phyloP scores from a whole-genome alignment of 37 sponge, comb jelly and placozoan species.

The Beroe ovata region DNA sequence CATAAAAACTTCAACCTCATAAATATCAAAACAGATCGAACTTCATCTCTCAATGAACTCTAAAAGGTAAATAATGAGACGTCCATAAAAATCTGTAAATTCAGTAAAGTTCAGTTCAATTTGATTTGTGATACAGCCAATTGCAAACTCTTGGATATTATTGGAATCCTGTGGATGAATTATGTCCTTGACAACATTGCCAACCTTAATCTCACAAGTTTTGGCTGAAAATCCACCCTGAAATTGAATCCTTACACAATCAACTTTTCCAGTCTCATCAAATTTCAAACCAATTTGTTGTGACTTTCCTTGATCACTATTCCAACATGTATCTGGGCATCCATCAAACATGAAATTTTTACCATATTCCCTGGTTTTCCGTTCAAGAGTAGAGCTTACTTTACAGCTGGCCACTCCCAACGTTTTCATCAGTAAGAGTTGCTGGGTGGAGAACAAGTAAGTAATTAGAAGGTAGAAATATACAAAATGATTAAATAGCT shows the following conservation, averaged over 20 bases:
- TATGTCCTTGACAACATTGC: not conserved
- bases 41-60: constrained; percentile 24
- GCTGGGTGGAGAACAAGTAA: no score
- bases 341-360: constrained; percentile 93
- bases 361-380: constrained; percentile 86
- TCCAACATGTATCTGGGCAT: constrained; percentile 94
- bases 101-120: not conserved
- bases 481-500: no score
- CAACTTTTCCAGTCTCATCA: not conserved
- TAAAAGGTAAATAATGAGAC: constrained; percentile 30
- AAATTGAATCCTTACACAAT: constrained; percentile 39
- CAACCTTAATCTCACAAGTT: not conserved
- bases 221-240: constrained; percentile 58
- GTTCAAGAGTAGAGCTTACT: constrained; percentile 88
- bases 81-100: constrained; percentile 51
- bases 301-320: constrained; percentile 80
- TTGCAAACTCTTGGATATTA: constrained; percentile 37
- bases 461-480: no score
- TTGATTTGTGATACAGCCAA: not conserved
- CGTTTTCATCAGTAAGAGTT: no score
- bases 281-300: constrained; percentile 12
- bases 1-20: no score
- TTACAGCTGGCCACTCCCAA: not conserved
- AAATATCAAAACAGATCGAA: no score
- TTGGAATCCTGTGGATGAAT: constrained; percentile 4